Evolutionary conservation across 2,797 vertebrate genomes (phyloP).

Genomic region (Sebastes elongatus): DNA sequence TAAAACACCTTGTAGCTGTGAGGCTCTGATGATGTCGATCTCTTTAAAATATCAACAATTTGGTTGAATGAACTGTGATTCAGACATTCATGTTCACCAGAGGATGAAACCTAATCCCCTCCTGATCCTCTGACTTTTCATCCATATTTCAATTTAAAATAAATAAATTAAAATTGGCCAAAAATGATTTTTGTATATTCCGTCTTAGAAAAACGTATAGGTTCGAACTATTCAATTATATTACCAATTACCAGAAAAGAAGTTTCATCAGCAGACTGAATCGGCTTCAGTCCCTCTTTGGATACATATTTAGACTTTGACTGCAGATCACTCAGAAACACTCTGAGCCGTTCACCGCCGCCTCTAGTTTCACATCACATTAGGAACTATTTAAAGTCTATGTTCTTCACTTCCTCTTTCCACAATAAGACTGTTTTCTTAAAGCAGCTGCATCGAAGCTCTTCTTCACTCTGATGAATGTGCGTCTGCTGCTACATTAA

Average conservation of each 20-base stretch:
- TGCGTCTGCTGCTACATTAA: background rate
- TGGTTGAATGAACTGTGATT: background rate
- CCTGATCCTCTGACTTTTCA: background rate
- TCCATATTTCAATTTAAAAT: background rate
- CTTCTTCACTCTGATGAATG: background rate
- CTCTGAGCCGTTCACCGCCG: background rate
- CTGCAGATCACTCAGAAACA: background rate
- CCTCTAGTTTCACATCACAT: background rate
- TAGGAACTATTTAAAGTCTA: background rate
- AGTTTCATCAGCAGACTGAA: background rate
- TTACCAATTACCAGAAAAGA: background rate
- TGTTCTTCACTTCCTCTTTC: slow-evolving; percentile 6
- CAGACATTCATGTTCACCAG: background rate
- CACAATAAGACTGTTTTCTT: background rate
- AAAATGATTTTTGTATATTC: background rate
- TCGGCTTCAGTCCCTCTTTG: slow-evolving; percentile 11
- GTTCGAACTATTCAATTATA: fast-evolving
- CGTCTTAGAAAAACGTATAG: background rate
- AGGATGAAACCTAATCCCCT: background rate
- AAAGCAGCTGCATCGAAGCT: background rate
- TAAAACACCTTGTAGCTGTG: background rate
- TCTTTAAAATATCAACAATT: too few relatives aligned
- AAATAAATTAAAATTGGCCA: background rate
- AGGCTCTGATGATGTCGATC: background rate
- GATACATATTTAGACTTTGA: slow-evolving; percentile 32